Evolutionary conservation across 2,888 invertebrate genomes (phyloP).

Genomic region (Orgyia antiqua): DNA sequence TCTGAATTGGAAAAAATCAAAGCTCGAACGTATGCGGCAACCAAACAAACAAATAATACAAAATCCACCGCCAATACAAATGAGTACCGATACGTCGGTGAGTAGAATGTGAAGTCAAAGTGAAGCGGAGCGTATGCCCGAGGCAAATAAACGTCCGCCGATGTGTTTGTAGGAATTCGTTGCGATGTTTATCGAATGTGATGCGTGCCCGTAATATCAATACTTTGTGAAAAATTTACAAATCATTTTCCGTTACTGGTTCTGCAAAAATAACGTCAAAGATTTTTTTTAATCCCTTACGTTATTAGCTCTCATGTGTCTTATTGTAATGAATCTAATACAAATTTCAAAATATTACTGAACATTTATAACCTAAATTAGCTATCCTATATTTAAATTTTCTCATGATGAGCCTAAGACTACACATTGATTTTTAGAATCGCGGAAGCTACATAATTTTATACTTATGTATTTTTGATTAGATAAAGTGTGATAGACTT

Average conservation of each 20-base stretch:
- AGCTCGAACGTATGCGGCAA: conserved; percentile 68
- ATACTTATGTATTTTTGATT: too few relatives aligned
- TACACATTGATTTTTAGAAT: too few relatives aligned
- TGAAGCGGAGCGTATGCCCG: conserved; percentile 61
- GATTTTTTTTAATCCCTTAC: too few relatives aligned
- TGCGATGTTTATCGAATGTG: conserved; percentile 69
- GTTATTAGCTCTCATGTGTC: too few relatives aligned
- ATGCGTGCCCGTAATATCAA: conserved; percentile 59
- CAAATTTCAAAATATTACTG: too few relatives aligned
- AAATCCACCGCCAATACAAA: conserved; percentile 70
- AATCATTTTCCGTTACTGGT: conserved; percentile 20
- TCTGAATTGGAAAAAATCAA: conserved; percentile 76
- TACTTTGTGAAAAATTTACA: conserved; percentile 31
- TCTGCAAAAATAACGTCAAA: too few relatives aligned
- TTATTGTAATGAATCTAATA: too few relatives aligned
- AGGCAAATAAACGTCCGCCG: conserved; percentile 69
- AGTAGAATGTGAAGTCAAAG: conserved; percentile 62
- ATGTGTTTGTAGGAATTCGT: conserved; percentile 72
- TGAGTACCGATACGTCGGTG: conserved; percentile 69
- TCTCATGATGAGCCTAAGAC: too few relatives aligned
- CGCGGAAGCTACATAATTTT: too few relatives aligned
- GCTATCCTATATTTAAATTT: too few relatives aligned
- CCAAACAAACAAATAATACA: conserved; percentile 76
- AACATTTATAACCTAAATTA: too few relatives aligned
- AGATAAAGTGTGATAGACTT: too few relatives aligned